phyloP scores from a whole-genome alignment of 2,113 vertebrate genomes.

The Neodon shergylaensis region DNA sequence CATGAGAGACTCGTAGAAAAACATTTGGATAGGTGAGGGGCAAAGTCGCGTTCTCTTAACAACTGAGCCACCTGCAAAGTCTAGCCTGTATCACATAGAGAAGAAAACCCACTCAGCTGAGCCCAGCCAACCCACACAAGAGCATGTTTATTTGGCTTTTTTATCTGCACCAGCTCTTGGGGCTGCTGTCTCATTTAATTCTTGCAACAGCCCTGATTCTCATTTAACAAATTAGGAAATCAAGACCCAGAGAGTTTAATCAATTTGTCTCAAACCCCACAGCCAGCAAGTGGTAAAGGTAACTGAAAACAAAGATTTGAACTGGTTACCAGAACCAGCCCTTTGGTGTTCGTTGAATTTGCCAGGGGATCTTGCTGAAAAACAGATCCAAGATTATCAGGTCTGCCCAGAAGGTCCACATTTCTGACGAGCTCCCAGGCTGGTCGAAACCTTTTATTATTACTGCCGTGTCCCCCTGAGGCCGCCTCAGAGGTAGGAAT shows the following conservation, averaged over 20 bases:
- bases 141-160: too few species aligned
- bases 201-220: not conserved
- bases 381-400: not conserved
- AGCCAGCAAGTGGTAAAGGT: too few species aligned
- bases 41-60: too few species aligned
- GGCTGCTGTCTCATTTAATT: not conserved
- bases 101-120: not conserved
- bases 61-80: not conserved
- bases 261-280: not conserved
- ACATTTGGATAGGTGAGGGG: not conserved
- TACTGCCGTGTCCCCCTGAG: not conserved
- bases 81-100: too few species aligned
- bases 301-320: not conserved
- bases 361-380: not conserved
- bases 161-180: not conserved
- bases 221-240: conserved; percentile 4
- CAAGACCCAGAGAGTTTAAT: not conserved
- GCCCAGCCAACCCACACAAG: not conserved
- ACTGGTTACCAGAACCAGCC: not conserved
- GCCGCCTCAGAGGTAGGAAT: not conserved
- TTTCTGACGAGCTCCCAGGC: not conserved
- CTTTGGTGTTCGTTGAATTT: not conserved
- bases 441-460: not conserved
- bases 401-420: not conserved
- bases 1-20: not conserved